Percentiles rank a stretch among this genome's conserved stretches.
Conservation (phyloP, 2,888 invertebrate genomes). For the Lamellibrachia satsuma region DNA sequence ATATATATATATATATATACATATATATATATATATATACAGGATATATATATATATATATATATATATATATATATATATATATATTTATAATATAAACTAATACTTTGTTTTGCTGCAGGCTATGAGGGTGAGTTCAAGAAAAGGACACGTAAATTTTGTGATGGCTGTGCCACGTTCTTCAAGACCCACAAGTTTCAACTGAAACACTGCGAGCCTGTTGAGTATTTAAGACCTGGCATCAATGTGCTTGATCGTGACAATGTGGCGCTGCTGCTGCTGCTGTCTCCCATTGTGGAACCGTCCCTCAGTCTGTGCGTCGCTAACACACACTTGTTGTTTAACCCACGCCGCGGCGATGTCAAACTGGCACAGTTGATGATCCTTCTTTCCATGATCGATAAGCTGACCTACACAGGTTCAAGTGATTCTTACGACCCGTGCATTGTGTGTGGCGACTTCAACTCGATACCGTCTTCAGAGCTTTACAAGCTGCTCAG, state of each 20-base stretch:
- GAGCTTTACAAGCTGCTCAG: neutral
- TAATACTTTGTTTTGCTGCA: constrained; percentile 44
- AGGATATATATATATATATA: neutral
- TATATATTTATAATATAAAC: too few relatives aligned
- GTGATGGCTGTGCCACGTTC: constrained; percentile 92
- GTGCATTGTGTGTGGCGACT: constrained; percentile 89
- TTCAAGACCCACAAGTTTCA: constrained; percentile 77
- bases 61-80: constrained; percentile 25
- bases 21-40: constrained; percentile 25
- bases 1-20: constrained; percentile 32
- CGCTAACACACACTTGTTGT: constrained; percentile 93
- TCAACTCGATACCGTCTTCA: constrained; percentile 81
- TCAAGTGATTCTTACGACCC: constrained; percentile 72
- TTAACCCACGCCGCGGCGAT: constrained; percentile 88
- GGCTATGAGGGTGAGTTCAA: constrained; percentile 84
- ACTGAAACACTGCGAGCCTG: constrained; percentile 70
- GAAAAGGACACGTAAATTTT: constrained; percentile 77
- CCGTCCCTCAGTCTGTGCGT: constrained; percentile 71
- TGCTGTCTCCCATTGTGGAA: constrained; percentile 69
- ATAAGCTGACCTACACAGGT: constrained; percentile 71
- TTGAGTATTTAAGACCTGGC: constrained; percentile 76
- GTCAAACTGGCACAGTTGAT: constrained; percentile 88
- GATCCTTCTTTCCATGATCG: constrained; percentile 84
- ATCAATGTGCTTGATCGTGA: constrained; percentile 80
- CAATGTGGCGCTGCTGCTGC: constrained; percentile 85